Evolutionary conservation across 2,888 invertebrate genomes (phyloP), one percentile per base, ranked within the genome.

Genomic region (Octodonta nipae): DNA sequence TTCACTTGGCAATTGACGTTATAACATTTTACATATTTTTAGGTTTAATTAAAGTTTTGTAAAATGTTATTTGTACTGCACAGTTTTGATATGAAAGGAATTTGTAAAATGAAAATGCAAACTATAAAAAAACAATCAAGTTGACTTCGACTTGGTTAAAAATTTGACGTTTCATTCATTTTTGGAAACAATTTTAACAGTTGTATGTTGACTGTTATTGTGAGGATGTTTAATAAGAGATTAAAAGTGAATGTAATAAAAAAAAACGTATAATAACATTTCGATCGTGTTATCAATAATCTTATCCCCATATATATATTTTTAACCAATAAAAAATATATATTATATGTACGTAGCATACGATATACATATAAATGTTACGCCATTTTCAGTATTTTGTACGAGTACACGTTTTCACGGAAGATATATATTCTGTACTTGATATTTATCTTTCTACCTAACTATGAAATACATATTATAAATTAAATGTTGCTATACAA

Each of bases 401-500:
- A 61, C 59, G 60, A 61, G 58, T 61, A 61, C 62, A 62, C 61
- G 61, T 62, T 62, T 62, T 26, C 59, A 56, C 53, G 58, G 57
- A 58, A 58, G 55, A 47, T 43, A 47, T 56, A 59, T 58, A 58
- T 57, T 57, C 54, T 58, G 58, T 59, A 58, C 56, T 58, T 56
- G 54, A 55, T 57, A 54, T 56, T n/a, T 59, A 61, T 58, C 60
- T 60, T 61, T 61, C 60, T 60, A 61, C 57, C 54, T 58, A 45
- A 30, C 46, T 50, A 56, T 53, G 51, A 55, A 48, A 54, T 54
- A 57, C 54, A 56, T 55, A 54, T 58, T 55, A 59, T 61, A 53
- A n/a, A n/a, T n/a, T n/a, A n/a, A 61, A 60, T 61, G 60, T 61
- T 61, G 61, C 60, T 61, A 58, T 60, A 60, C 56, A 55, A 61